Evolutionary conservation across 2,113 vertebrate genomes (phyloP), one percentile per base, ranked within the genome.

Genomic region (Zeus faber): DNA sequence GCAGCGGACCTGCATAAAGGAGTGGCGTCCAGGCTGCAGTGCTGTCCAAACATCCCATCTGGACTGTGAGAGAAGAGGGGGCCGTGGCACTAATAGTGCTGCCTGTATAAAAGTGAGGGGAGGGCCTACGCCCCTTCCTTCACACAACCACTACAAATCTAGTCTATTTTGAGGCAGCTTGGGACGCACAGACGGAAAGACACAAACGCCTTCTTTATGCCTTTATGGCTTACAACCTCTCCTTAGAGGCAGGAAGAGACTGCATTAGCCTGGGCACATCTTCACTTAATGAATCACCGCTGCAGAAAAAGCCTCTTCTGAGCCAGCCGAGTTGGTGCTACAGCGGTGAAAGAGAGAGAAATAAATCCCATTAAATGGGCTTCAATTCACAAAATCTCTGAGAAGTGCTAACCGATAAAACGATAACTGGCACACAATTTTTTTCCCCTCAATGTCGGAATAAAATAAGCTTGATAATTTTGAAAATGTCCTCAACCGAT

Each of bases 1-100:
- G 57, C 49, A 58, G 47, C 53, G 52, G 61, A 55, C 49, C 58
- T 47, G 52, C 67, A 72, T 65, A 60, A 48, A 74, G 48, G 40
- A 65, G 54, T 48, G 58, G 22, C 49, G 47, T 62, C 47, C 46
- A 44, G 54, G 55, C 61, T 33, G 29, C 33, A 24, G 43, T 58
- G 41, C 60, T 58, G 60, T 29, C 46, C 41, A 57, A 62, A 61
- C 58, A 55, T 5, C 56, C 31, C 25, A 63, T 63, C 47, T 39
- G 21, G 22, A 54, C 48, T 16, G 22, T 46, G 61, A 35, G 45
- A 69, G 43, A 52, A 27, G 21, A 65, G 37, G 14, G 29, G 23
- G 29, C 49, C 26, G 5, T 51, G 22, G 22, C 11, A 24, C 9
- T 11, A 29, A 37, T 14, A 5, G 55, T 31, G 62, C n/a, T n/a